Evolutionary conservation across 2,888 invertebrate genomes (phyloP), one percentile per base, ranked within the genome.

Genomic region (Leptarthrus brevirostris): DNA sequence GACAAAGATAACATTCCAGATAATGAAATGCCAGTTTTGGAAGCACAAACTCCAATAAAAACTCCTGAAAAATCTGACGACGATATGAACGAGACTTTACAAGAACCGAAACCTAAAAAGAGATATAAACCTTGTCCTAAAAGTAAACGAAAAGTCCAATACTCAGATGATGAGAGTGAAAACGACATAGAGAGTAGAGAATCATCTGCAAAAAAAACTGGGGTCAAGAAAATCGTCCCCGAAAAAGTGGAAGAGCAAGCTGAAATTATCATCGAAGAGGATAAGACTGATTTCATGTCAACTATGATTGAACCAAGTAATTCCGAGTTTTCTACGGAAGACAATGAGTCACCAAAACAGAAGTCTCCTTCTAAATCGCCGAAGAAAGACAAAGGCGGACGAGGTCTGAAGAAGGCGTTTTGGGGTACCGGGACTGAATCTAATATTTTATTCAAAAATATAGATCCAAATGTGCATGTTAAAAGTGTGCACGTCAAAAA

Each of bases 401-500:
- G 12, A 20, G 5, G 12, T 16, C 10, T 5, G 2, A 6, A 20
- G 18, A 40, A 20, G 14, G 0, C 44, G 8, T 44, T 16, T 6
- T 24, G 44, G 44, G 24, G 49, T 3, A 49, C 6, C 0, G 49
- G 16, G 3, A 64, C 18, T 22, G 20, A 14, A 40, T 3, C 36
- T 22, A 24, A n/a, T 2, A 24, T 24, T 5, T 1, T 1, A 18
- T 58, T 72, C 6, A 78, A 76, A 56, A 78, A 79, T 72, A 77
- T 69, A 3, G 75, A 84, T 72, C 58, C 79, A 0, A 76, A 79
- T 0, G 83, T 82, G 83, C 83, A 83, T 71, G 61, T 79, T 0
- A 77, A 77, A n/a, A 83, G 83, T 0, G 74, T 75, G 10, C 82
- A 78, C 2, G 16, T 73, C 0, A 53, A 22, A 0, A 77, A 72